Base-by-base conservation (phyloP, 2,888 invertebrate genomes). In the Abrostola tripartita region DNA sequence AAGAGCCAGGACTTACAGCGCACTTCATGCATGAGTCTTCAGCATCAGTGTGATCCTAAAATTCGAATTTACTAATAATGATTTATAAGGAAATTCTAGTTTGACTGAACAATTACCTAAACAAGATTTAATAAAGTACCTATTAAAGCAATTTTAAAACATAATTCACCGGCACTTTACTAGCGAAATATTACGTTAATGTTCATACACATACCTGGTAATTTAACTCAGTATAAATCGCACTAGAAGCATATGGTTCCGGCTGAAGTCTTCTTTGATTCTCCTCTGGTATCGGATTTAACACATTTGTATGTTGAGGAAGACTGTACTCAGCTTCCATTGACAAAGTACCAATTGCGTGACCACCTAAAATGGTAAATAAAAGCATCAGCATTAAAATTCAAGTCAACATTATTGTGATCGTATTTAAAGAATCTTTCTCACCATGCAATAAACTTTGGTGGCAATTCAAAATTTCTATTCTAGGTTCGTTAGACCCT, bases 241-340 rank as follows among this genome's bases (percentile, higher is more conserved):
- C 97, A 62, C 97, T 97, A 0, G 97, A 97, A 5, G 97, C 97
- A 78, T 97, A 97, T 1, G 97, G 96, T 66, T 96, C 96, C 0
- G 96, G 96, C 4, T 96, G 90, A 8, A 85, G 82, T 68, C 91
- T 86, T 69, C 89, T 81, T 71, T 87, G 88, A 67, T 90, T 87
- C 75, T 93, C 94, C 73, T 90, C 91, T 37, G 87, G 85, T 74
- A 91, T 90, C 44, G 90, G 88, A 71, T 87, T 91, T 79, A 92
- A 85, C 42, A 84, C 83, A 75, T 85, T 89, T 5, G 88, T 87
- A 62, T 93, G 92, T 81, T 94, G 94, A 44, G 94, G 94, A 74
- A 94, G 89, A 81, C 92, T 94, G 60, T 94, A 94, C 77, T 94
- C 94, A 5, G 92, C 93, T 84, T 94, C 94, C 90, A 92, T 91